phyloP scores from a whole-genome alignment of 1,140 invertebrate genomes.

The Brachionus manjavacas region DNA sequence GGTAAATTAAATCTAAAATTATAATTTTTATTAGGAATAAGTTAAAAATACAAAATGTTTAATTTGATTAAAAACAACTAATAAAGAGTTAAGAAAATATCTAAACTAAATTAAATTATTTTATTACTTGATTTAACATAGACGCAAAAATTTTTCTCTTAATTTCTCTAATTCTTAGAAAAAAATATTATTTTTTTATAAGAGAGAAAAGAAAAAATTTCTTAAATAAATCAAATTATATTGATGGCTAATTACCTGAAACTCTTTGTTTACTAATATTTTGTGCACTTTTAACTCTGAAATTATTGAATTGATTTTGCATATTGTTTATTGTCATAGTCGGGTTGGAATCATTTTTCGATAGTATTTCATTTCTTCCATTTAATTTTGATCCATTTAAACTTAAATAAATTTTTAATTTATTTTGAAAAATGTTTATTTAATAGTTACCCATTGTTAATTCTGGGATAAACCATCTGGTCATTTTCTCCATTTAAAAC shows the following conservation, averaged over 20 bases:
- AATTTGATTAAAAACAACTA: neutral
- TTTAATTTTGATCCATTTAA: slow-evolving; percentile 13
- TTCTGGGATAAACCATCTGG: neutral
- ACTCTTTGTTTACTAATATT: slow-evolving; percentile 26
- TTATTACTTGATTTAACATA: neutral
- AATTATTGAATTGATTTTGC: slow-evolving; percentile 33
- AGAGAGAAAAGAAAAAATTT: neutral
- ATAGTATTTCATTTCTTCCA: neutral
- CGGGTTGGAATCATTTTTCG: slow-evolving; percentile 1
- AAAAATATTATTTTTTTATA: neutral
- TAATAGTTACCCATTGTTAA: neutral
- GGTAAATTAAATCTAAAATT: neutral
- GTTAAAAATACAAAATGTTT: neutral
- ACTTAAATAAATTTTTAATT: neutral
- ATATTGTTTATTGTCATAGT: slow-evolving; percentile 13
- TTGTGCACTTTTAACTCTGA: slow-evolving; percentile 33
- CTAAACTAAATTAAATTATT: neutral
- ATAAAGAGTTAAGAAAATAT: neutral
- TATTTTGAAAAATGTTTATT: neutral
- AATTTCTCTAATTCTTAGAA: neutral
- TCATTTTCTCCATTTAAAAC: slow-evolving; percentile 1
- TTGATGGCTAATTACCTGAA: neutral
- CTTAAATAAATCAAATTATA: neutral
- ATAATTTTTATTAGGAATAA: neutral
- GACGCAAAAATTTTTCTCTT: neutral